Conservation (phyloP, 2,113 vertebrate genomes). For the Leucoraja erinaceus region DNA sequence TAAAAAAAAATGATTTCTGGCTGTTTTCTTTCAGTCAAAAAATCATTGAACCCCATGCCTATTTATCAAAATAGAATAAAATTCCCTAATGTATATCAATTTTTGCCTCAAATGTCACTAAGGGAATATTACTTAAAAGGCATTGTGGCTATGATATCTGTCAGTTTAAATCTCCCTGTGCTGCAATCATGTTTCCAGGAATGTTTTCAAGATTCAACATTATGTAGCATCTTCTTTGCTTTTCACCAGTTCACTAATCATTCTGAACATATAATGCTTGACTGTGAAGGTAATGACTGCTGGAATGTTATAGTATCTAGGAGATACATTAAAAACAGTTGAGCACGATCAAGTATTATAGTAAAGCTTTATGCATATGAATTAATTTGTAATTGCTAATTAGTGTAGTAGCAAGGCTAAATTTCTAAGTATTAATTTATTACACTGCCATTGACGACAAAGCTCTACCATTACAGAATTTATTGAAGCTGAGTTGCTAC, state of each 20-base stretch:
- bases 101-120: not conserved
- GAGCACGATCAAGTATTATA: not conserved
- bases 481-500: too few species aligned
- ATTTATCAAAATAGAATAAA: not conserved
- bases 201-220: not conserved
- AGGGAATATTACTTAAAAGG: not conserved
- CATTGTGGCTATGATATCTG: not conserved
- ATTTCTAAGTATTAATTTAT: not conserved
- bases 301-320: not conserved
- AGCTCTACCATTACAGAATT: too few species aligned
- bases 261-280: not conserved
- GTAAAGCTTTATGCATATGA: not conserved
- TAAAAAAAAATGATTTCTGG: not conserved
- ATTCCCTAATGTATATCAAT: not conserved
- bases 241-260: not conserved
- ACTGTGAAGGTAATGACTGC: not conserved
- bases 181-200: not conserved
- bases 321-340: not conserved
- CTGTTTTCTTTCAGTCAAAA: not conserved
- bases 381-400: not conserved
- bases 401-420: not conserved
- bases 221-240: not conserved
- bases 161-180: not conserved
- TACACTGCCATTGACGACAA: too few species aligned
- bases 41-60: not conserved